Evolutionary conservation across 2,797 vertebrate species (phyloP), one percentile per base, ranked within the genome.

Genomic region (Atherinosoma microstoma): DNA sequence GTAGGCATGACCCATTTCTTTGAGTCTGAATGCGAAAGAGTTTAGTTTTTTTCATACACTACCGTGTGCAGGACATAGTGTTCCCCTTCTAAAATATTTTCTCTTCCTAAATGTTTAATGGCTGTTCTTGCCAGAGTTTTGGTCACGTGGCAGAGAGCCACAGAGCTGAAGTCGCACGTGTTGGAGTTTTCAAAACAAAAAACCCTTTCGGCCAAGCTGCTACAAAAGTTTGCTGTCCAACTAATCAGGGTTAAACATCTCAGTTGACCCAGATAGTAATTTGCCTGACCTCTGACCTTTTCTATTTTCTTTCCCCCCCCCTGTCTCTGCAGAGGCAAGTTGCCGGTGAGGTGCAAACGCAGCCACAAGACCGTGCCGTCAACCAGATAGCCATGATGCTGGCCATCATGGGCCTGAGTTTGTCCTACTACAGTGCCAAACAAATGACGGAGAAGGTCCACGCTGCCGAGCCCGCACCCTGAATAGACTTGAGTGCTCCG

Each of bases 341-440:
- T 49, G 94, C 96, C 0, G 96, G 96, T 0, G 94, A 96, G 82
- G 92, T 96, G 16, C 94, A 95, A 87, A 90, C 92, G 0, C 96
- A 97, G 75, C 94, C 96, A 0, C 93, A 92, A 24, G 95, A 96
- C 83, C 93, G 95, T 0, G 82, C 94, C 47, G 79, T 95, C 73
- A 97, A 97, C 89, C 93, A 96, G 82, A 89, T 97, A 16, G 97
- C 98, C 75, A 90, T 98, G 87, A 89, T 97, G 93, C 92, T 99
- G 92, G 97, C 97, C 45, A 95, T 97, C 45, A 93, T 97, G 11
- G 98, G 98, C 53, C 92, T 99, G 64, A 93, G 97, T 45, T 77
- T 98, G 70, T 99, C 98, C 85, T 95, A 96, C 90, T 99, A 98
- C 91, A 97, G 97, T 0, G 95, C 94, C 73, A 95, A 95, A 66